Percentiles rank a stretch among this genome's conserved stretches.
phyloP scores from a whole-genome alignment of 2,113 vertebrate genomes.

The Aptenodytes patagonicus region DNA sequence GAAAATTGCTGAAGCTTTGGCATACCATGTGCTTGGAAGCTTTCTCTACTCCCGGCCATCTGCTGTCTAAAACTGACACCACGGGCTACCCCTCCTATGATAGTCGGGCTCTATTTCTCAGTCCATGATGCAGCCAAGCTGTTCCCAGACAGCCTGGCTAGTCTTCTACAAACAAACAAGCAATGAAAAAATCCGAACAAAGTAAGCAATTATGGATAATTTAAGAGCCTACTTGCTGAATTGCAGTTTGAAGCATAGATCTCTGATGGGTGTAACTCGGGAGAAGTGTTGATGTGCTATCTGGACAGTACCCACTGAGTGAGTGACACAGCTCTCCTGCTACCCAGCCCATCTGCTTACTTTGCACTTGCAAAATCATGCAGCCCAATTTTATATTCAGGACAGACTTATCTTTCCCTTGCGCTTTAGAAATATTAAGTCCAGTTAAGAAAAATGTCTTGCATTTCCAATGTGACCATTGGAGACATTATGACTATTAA shows the following conservation, averaged over 20 bases:
- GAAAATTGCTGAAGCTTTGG: conserved; percentile 35
- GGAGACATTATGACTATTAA: background rate
- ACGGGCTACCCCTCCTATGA: background rate
- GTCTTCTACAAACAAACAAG: conserved; percentile 43
- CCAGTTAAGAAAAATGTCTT: background rate
- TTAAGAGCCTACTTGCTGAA: conserved; percentile 19
- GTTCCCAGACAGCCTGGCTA: conserved; percentile 54
- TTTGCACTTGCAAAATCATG: conserved; percentile 33
- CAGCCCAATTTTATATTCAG: conserved; percentile 14
- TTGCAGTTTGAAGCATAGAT: background rate
- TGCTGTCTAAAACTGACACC: conserved; percentile 42
- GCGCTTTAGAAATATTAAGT: conserved; percentile 6
- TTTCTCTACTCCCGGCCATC: conserved; percentile 31
- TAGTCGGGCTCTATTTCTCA: background rate
- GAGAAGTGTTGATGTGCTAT: conserved; percentile 41
- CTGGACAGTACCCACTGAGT: conserved; percentile 32
- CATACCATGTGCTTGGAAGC: conserved; percentile 45
- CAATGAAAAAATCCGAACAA: background rate
- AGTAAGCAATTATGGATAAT: conserved; percentile 29
- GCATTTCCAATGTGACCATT: background rate
- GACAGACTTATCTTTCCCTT: background rate
- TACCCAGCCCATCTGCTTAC: conserved; percentile 46
- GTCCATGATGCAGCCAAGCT: conserved; percentile 52
- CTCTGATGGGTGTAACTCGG: background rate
- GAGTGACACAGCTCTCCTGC: conserved; percentile 1